Evolutionary conservation across 2,888 invertebrate genomes (phyloP).

Genomic region (Aromia moschata): DNA sequence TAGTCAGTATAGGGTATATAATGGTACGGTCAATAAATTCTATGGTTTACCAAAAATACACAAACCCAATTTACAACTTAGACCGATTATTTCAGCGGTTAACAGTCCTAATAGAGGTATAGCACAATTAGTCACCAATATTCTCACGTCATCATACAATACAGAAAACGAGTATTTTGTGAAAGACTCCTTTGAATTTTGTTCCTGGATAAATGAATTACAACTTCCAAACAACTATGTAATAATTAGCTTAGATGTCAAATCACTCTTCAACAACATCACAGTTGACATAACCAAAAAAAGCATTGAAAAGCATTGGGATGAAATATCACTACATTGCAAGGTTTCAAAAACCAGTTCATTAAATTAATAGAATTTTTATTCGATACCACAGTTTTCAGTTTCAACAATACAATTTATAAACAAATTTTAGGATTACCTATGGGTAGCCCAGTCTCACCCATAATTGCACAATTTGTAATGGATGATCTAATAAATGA

Average conservation of each 20-base stretch:
- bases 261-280: too few species aligned
- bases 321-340: background rate
- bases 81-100: background rate
- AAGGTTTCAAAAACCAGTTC: background rate
- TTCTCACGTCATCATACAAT: background rate
- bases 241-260: too few species aligned
- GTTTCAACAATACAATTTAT: too few species aligned
- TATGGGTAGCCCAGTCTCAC: constrained; percentile 25
- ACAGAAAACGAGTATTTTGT: too few species aligned
- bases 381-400: too few species aligned
- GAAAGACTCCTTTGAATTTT: too few species aligned
- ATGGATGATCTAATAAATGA: too few species aligned
- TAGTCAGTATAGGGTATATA: background rate
- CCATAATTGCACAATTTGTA: too few species aligned
- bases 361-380: background rate
- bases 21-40: background rate
- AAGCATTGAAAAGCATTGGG: background rate
- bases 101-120: background rate
- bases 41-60: constrained; percentile 1
- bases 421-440: constrained; percentile 26
- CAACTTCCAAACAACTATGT: too few species aligned
- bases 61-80: background rate
- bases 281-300: too few species aligned
- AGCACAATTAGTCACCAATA: background rate
- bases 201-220: too few species aligned